phyloP scores from a whole-genome alignment of 2,113 vertebrate species.

The Megaleporinus macrocephalus region DNA sequence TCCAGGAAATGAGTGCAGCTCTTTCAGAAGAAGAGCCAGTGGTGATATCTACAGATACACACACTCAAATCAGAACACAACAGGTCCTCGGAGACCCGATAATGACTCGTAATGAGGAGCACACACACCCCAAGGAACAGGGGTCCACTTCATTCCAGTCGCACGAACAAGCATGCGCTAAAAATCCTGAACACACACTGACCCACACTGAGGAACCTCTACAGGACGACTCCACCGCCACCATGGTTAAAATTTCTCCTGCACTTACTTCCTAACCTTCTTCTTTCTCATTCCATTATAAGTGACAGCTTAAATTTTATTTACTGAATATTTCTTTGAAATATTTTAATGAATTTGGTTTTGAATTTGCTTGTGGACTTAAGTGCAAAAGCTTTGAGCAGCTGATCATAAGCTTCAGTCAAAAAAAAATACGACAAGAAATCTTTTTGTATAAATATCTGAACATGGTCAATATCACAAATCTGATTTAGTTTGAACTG shows the following conservation, averaged over 20 bases:
- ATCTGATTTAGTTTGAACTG: too few relatives aligned
- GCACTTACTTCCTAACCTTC: too few relatives aligned
- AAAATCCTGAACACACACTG: neutral
- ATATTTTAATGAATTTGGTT: too few relatives aligned
- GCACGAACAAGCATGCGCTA: neutral
- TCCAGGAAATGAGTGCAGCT: conserved; percentile 32
- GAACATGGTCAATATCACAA: too few relatives aligned
- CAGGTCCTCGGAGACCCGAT: neutral
- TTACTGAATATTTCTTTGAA: too few relatives aligned
- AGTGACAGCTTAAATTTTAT: too few relatives aligned
- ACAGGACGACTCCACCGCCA: conserved; percentile 7
- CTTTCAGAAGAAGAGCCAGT: neutral
- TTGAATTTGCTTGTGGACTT: too few relatives aligned
- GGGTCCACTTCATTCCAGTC: neutral
- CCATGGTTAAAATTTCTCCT: neutral
- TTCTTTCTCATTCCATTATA: too few relatives aligned
- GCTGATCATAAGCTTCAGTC: too few relatives aligned
- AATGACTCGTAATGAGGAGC: neutral
- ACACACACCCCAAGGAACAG: conserved; percentile 2
- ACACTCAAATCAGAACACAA: neutral
- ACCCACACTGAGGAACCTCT: neutral
- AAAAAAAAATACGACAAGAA: too few relatives aligned
- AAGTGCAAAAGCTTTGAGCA: too few relatives aligned
- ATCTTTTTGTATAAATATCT: too few relatives aligned
- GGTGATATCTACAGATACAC: neutral